Evolutionary conservation across 2,113 vertebrate species (phyloP), one percentile per base, ranked within the genome.

Genomic region (Psophia crepitans): DNA sequence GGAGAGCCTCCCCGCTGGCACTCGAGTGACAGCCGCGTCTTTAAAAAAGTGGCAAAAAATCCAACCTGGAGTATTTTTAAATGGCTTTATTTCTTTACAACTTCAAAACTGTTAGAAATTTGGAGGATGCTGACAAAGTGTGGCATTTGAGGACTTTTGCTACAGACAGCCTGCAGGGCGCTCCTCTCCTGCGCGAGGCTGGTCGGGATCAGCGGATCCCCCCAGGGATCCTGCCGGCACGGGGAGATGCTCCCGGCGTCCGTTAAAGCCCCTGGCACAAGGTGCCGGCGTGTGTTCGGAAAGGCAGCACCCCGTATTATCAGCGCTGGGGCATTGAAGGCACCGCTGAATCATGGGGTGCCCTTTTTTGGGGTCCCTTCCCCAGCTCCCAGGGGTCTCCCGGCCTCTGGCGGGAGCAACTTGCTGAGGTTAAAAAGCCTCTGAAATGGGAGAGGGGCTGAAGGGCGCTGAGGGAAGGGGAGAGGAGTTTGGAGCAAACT

Each of bases 401-500:
- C n/a, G 22, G 41, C 23, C 22, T 46, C 20, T 1, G 10, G 9
- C 2, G 4, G 79, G 74, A 79, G 74, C 60, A 14, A 53, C 75
- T 49, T 7, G 28, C 53, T 33, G 91, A 35, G 54, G 44, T 64
- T 74, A 35, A 37, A 35, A 54, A 64, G 71, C 35, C 49, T 76
- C 64, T n/a, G 70, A 43, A 49, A 76, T 5, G 43, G 87, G 87
- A 89, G 90, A 83, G 77, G 87, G 92, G 75, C 84, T 48, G 89
- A n/a, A 75, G 93, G 82, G 90, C n/a, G 1, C 68, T 9, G 57
- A 80, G 39, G 87, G 75, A 89, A 83, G 77, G 68, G 83, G 76
- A 84, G 89, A 96, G 84, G 96, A 94, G 94, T 97, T 97, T 53
- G 89, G 96, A 94, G 90, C 86, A 70, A 95, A 91, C 85, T 83